phyloP scores from a whole-genome alignment of 2,797 vertebrate genomes.

The Myiotriccus ornatus region DNA sequence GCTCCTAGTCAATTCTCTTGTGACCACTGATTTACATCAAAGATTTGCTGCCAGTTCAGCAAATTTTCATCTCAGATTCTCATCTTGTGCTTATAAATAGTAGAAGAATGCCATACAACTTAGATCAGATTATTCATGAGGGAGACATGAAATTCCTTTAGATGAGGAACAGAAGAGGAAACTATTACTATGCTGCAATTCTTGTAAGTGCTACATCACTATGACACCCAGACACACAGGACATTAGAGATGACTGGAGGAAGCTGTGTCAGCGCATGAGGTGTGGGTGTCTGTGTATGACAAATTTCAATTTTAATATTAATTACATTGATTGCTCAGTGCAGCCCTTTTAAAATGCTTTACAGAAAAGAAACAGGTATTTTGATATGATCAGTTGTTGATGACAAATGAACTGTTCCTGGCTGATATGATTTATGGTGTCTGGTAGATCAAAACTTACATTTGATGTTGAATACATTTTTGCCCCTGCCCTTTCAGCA shows the following conservation, averaged over 20 bases:
- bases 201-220: neutral
- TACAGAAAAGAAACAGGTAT: neutral
- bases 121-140: slow-evolving; percentile 56
- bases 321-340: neutral
- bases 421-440: neutral
- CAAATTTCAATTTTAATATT: neutral
- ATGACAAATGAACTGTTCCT: neutral
- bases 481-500: slow-evolving; percentile 8
- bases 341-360: neutral
- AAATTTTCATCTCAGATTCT: neutral
- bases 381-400: neutral
- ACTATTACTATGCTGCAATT: neutral
- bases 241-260: neutral
- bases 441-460: neutral
- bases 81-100: slow-evolving; percentile 25
- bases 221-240: neutral
- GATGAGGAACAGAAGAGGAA: slow-evolving; percentile 15
- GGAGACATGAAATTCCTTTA: slow-evolving; percentile 31
- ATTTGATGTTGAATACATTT: neutral
- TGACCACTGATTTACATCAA: slow-evolving; percentile 61
- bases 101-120: slow-evolving; percentile 49
- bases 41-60: slow-evolving; percentile 57
- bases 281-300: neutral
- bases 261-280: neutral
- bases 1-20: slow-evolving; percentile 20